Evolutionary conservation across 2,888 invertebrate genomes (phyloP), one percentile per base, ranked within the genome.

Genomic region (Plebejus melissa): DNA sequence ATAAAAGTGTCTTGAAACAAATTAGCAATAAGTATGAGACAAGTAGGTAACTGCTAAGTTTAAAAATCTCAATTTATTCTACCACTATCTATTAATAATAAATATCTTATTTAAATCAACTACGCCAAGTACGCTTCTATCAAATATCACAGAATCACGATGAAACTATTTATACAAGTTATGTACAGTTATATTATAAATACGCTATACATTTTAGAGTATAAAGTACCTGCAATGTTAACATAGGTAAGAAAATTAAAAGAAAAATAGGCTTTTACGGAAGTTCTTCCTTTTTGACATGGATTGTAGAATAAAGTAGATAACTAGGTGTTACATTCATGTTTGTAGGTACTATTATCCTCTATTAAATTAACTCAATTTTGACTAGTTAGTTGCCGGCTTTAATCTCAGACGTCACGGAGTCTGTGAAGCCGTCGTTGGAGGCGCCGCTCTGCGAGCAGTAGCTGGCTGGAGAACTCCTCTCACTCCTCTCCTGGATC

Each of bases 401-500:
- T 80, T 93, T 92, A 69, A 91, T 89, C 83, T 93, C 92, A 0
- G 92, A 87, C 75, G 86, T 84, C 28, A 82, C 84, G 0, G 92
- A 85, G 78, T 92, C 92, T 4, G 87, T 84, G 77, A 90, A 93
- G 74, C 90, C 87, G 78, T 93, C 93, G 78, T 90, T 93, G 0
- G 93, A 93, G 36, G 83, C 85, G 1, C 85, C 86, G 78, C 93
- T 93, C 75, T 90, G 91, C 0, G 93, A 93, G 78, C 93, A 92
- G 77, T 86, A 93, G 78, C 93, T 93, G 4, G 89, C 92, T 1
- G 93, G 93, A 0, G 93, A 93, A 80, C 93, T 93, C 79, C 93
- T 85, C 75, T 90, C 88, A 78, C 93, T 93, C 77, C 87, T 90
- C 74, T 88, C 88, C 76, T 83, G 83, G 32, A 78, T 82, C 76